These are phyloP conservation scores for Eutolmus rufibarbis DNA, from an alignment of 2,888 invertebrate genomes.

Conservation along the genomic window DNA sequence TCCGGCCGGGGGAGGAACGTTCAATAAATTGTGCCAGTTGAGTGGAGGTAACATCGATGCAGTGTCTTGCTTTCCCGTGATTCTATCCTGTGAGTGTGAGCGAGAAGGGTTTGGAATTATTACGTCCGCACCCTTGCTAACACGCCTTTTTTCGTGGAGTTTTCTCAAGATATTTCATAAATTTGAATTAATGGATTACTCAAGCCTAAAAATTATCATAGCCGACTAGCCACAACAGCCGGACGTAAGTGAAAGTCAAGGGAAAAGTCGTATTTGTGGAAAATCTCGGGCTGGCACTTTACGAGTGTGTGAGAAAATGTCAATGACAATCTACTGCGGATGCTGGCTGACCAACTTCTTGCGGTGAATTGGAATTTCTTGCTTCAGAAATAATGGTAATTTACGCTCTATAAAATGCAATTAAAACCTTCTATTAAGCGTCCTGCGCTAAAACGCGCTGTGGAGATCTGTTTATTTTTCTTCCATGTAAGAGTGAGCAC, in stretches of 20 bases:
- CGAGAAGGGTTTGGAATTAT: background rate
- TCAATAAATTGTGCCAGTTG: slow-evolving; percentile 21
- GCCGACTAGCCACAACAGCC: background rate
- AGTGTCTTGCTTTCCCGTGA: background rate
- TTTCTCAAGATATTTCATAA: background rate
- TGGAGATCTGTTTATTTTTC: background rate
- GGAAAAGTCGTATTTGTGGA: slow-evolving; percentile 1
- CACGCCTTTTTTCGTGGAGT: slow-evolving; percentile 34
- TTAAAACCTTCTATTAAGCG: background rate
- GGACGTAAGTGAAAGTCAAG: background rate
- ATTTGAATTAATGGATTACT: slow-evolving; percentile 1
- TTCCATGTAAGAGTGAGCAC: background rate
- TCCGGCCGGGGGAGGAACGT: background rate
- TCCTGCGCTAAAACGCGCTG: background rate
- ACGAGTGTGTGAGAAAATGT: slow-evolving; percentile 35
- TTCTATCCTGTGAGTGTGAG: background rate
- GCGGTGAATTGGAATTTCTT: slow-evolving; percentile 38
- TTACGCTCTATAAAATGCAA: slow-evolving; percentile 33
- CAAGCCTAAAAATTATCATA: background rate
- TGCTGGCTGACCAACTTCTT: slow-evolving; percentile 37
- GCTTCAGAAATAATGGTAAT: slow-evolving; percentile 28
- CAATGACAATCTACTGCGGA: slow-evolving; percentile 34
- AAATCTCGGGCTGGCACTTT: background rate
- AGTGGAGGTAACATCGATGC: slow-evolving; percentile 27
- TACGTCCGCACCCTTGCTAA: slow-evolving; percentile 43